Conservation (phyloP, 2,888 invertebrate species). For the Entomobrya multifasciata region DNA sequence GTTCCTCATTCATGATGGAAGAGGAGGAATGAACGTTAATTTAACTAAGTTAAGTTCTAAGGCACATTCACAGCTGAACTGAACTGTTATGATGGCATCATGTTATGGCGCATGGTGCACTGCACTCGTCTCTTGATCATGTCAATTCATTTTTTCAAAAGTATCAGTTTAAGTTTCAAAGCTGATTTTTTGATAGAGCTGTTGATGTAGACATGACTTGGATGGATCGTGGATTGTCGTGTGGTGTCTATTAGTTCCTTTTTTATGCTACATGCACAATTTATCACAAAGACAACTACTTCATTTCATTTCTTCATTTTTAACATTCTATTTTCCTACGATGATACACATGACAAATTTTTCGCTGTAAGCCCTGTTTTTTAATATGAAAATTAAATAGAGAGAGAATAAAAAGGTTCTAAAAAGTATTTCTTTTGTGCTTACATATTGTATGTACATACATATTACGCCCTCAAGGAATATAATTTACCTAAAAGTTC, state of each 20-base stretch:
- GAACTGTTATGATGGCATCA: neutral
- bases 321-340: neutral
- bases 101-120: neutral
- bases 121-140: neutral
- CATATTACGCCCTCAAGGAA: slow-evolving; percentile 22
- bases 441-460: too few species aligned
- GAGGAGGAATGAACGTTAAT: slow-evolving; percentile 1
- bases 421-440: neutral
- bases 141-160: slow-evolving; percentile 11
- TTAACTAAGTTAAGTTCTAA: neutral
- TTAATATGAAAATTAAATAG: neutral
- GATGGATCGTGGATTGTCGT: slow-evolving; percentile 4
- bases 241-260: slow-evolving; percentile 16
- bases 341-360: slow-evolving; percentile 35
- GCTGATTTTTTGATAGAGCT: too few species aligned
- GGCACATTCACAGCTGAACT: slow-evolving; percentile 12
- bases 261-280: slow-evolving; percentile 43
- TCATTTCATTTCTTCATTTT: neutral
- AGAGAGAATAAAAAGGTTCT: neutral
- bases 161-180: neutral
- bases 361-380: neutral
- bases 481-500: too few species aligned
- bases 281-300: slow-evolving; percentile 31
- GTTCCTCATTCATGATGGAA: neutral
- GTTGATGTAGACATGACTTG: neutral